phyloP scores from a whole-genome alignment of 1,140 invertebrate species.

The Drosophila ambigua region DNA sequence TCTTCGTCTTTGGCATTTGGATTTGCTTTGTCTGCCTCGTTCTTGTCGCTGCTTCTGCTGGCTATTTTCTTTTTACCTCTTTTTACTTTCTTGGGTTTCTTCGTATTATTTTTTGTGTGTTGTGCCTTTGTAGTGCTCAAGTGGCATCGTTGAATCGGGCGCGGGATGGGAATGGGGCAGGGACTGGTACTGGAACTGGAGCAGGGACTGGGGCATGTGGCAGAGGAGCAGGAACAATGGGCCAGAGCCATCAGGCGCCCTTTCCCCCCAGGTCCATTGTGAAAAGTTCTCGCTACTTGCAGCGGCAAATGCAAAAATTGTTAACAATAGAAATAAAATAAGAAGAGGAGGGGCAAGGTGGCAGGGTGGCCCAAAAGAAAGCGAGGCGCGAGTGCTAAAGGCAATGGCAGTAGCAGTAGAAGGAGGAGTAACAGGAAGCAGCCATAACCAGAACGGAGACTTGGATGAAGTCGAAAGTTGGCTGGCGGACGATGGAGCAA shows the following conservation, averaged over 20 bases:
- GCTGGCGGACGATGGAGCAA: conserved; percentile 45
- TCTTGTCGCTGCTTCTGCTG: background rate
- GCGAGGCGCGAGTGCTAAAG: background rate
- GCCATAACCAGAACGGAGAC: conserved; percentile 46
- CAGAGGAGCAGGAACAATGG: conserved; percentile 42
- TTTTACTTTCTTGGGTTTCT: conserved; percentile 7
- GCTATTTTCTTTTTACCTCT: conserved; percentile 12
- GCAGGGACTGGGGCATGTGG: background rate
- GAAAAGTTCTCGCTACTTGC: conserved; percentile 79
- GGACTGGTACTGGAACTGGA: background rate
- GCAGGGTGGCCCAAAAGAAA: conserved; percentile 16
- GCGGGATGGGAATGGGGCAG: too few relatives aligned
- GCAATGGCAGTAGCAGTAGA: conserved; percentile 5
- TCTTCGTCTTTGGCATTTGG: conserved; percentile 43
- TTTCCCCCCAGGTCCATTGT: conserved; percentile 52
- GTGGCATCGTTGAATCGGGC: conserved; percentile 59
- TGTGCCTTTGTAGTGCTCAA: conserved; percentile 70
- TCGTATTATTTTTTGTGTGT: conserved; percentile 24
- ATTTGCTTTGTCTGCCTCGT: conserved; percentile 42
- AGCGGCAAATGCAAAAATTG: conserved; percentile 79
- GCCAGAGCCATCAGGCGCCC: conserved; percentile 16
- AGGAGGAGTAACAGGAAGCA: conserved; percentile 29
- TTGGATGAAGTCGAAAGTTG: conserved; percentile 47
- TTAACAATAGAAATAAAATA: conserved; percentile 79
- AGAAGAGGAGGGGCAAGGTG: conserved; percentile 5